Base-by-base conservation (phyloP, 2,797 vertebrate species). In the Zalophus californianus region DNA sequence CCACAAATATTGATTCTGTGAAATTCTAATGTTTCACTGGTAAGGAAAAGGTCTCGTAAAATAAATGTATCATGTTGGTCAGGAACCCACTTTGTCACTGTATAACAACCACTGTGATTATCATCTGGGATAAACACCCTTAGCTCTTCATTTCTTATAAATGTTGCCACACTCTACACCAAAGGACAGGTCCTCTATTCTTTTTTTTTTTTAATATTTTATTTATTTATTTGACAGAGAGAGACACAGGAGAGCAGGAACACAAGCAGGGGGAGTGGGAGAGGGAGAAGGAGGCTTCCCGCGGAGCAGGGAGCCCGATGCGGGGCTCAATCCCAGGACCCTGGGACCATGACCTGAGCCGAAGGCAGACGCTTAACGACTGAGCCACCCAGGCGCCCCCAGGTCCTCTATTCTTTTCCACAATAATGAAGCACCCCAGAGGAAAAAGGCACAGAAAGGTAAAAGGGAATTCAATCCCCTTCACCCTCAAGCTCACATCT, bases 31-130 rank as follows among this genome's bases (percentile, higher is more conserved):
- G 62, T 91, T 89, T 64, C 44, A 54, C 23, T 32, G 54, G 41
- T 66, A 86, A 82, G 41, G 27, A 64, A 56, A 70, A 93, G 23
- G 14, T 27, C 60, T 77, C 52, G 77, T 83, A 91, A 97, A 95
- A 93, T 62, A 93, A 78, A 97, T 7, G 25, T 25, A 41, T 52
- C 50, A 25, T 50, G 48, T 89, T 90, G 38, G 25, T 77, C 52
- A 72, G 56, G n/a, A 97, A 41, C 12, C n/a, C 15, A 48, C 29
- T 64, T 66, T 73, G 12, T 77, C 58, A 48, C 29, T 72, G 25
- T 64, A 3, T 66, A 72, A 70, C 35, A 87, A 56, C 38, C 58
- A 70, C 2, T 66, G n/a, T 48, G 66, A 66, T 25, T 80, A n/a
- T 56, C 56, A 80, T 80, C 64, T 54, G 82, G 27, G 15, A 88